Evolutionary conservation across 2,797 vertebrate species (phyloP).

Genomic region (Rhabdomys pumilio): DNA sequence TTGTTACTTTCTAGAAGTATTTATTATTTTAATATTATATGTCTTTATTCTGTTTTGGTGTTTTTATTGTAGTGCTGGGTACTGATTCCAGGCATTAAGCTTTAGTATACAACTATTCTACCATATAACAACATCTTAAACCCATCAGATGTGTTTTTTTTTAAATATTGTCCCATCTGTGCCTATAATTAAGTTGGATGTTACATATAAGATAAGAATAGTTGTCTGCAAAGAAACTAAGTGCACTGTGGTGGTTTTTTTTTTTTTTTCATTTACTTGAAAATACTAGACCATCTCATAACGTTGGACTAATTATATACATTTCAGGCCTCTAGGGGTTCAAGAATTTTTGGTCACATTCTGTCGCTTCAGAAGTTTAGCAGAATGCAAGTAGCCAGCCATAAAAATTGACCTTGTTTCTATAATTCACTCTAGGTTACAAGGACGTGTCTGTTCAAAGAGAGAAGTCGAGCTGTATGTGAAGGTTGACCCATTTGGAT

Average conservation of each 20-base stretch:
- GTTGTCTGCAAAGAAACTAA: conserved; percentile 66
- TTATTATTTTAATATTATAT: conserved; percentile 49
- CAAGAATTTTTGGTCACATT: conserved; percentile 71
- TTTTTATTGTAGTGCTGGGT: not conserved
- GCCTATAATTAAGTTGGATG: not conserved
- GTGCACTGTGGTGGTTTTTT: not conserved
- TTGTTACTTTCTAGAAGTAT: not conserved
- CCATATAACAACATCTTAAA: not conserved
- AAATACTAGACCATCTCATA: conserved; percentile 73
- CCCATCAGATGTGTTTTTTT: not conserved
- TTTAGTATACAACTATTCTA: not conserved
- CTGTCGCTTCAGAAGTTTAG: conserved; percentile 77
- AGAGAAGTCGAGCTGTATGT: conserved; percentile 75
- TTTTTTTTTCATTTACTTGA: conserved; percentile 51
- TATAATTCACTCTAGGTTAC: conserved; percentile 80
- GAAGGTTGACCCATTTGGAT: conserved; percentile 86
- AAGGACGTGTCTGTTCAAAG: conserved; percentile 83
- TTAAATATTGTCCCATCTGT: not conserved
- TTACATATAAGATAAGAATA: conserved; percentile 39
- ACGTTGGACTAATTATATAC: conserved; percentile 80
- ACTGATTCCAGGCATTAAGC: not conserved
- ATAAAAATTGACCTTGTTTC: conserved; percentile 87
- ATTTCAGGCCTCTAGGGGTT: conserved; percentile 80
- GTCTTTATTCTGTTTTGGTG: not conserved
- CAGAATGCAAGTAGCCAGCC: conserved; percentile 84